A percentile compares a stretch with the other conserved stretches of the same genome.
Conservation (phyloP, 2,113 vertebrate species). For the Micronycteris hirsuta region DNA sequence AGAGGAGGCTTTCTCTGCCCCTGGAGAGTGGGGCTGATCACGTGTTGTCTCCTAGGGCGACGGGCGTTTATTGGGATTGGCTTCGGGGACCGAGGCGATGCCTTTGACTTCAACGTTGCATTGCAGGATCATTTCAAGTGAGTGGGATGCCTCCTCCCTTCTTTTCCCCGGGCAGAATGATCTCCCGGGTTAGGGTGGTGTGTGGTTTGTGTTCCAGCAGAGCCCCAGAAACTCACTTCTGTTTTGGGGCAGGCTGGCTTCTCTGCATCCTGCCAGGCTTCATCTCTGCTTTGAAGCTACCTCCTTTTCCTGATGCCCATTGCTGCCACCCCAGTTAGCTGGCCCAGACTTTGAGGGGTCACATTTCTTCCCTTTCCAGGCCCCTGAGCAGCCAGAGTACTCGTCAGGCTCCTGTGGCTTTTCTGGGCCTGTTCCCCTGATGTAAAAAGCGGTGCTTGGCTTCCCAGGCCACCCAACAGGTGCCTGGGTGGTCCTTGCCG, state of each 20-base stretch:
- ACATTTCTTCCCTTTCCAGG: background rate
- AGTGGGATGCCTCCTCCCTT: constrained; percentile 70
- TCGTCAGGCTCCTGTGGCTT: background rate
- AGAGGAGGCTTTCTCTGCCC: background rate
- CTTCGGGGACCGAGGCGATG: constrained; percentile 94
- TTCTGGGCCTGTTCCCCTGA: background rate
- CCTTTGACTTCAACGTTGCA: constrained; percentile 97
- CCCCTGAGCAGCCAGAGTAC: background rate
- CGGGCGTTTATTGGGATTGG: constrained; percentile 95
- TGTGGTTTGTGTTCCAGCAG: background rate
- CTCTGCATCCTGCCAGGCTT: background rate
- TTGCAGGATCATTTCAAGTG: constrained; percentile 99
- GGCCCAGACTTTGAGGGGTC: background rate
- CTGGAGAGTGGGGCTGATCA: background rate
- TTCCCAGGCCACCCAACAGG: background rate
- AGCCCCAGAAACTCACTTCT: background rate
- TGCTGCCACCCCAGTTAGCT: background rate
- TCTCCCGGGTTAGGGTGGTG: background rate
- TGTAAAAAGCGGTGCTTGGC: background rate
- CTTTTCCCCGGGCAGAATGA: background rate
- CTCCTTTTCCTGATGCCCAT: background rate
- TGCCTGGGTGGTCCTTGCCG: background rate
- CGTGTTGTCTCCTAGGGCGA: constrained; percentile 83
- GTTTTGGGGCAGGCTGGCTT: background rate
- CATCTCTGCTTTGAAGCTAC: background rate